These are phyloP conservation scores for Ceryle rudis DNA, from an alignment of 2,797 vertebrate species.

Conservation along the genomic window DNA sequence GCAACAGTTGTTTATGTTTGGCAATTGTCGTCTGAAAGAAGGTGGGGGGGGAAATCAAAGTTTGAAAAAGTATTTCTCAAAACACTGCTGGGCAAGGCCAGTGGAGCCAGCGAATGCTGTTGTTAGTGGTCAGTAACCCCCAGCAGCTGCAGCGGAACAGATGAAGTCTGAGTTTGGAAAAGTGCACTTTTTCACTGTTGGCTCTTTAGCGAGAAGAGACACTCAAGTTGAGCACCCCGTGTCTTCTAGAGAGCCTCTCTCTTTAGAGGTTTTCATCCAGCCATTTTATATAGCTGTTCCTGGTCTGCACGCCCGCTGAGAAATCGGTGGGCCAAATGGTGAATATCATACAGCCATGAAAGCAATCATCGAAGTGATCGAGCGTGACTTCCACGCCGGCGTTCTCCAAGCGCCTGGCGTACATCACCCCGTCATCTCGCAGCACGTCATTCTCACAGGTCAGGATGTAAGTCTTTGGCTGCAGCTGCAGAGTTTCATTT, in stretches of 20 bases:
- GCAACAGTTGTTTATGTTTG: not conserved
- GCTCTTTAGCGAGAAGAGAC: not conserved
- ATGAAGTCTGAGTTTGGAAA: not conserved
- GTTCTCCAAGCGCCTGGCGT: slow-evolving; percentile 85
- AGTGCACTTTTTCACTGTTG: slow-evolving; percentile 34
- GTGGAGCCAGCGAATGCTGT: not conserved
- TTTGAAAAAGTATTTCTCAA: not conserved
- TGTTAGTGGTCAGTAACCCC: not conserved
- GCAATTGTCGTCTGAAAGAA: not conserved
- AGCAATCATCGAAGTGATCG: slow-evolving; percentile 89
- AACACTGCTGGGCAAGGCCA: not conserved
- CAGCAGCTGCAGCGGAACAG: not conserved
- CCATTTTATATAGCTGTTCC: slow-evolving; percentile 88
- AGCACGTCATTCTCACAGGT: slow-evolving; percentile 93
- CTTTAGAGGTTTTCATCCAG: slow-evolving; percentile 87
- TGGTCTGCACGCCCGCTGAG: slow-evolving; percentile 81
- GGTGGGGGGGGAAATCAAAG: not conserved
- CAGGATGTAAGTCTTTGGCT: slow-evolving; percentile 88
- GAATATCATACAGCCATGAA: slow-evolving; percentile 92
- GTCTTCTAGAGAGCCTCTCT: not conserved
- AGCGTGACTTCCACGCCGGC: slow-evolving; percentile 87
- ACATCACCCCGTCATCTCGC: slow-evolving; percentile 94
- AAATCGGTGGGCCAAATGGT: slow-evolving; percentile 86
- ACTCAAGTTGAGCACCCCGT: not conserved
- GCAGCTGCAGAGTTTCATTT: slow-evolving; percentile 79